phyloP scores from a whole-genome alignment of 2,888 invertebrate genomes.

The Drosophila suboccidentalis region DNA sequence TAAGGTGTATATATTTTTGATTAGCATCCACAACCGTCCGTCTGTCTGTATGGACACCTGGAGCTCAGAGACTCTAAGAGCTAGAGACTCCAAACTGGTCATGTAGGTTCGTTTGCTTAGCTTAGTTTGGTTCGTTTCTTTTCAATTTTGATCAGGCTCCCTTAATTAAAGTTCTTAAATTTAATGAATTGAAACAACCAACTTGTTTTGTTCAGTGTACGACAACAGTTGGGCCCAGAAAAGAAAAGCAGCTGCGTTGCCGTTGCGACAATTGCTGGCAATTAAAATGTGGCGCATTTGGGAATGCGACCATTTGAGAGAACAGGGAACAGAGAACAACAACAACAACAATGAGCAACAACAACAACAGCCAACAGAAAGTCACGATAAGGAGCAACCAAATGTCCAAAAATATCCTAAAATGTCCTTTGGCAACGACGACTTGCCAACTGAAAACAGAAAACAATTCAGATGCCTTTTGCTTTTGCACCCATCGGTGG shows the following conservation, averaged over 20 bases:
- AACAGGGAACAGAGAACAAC: slow-evolving; percentile 13
- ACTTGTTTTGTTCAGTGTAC: too few relatives aligned
- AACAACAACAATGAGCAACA: slow-evolving; percentile 8
- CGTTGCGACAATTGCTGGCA: slow-evolving; percentile 78
- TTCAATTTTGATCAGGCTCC: too few relatives aligned
- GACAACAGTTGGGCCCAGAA: slow-evolving; percentile 22
- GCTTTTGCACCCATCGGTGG: slow-evolving; percentile 54
- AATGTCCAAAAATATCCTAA: slow-evolving; percentile 47
- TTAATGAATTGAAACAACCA: too few relatives aligned
- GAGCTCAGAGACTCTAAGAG: too few relatives aligned
- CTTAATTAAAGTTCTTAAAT: too few relatives aligned
- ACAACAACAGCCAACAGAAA: slow-evolving; percentile 10
- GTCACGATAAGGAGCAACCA: slow-evolving; percentile 58
- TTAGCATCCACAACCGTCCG: too few relatives aligned
- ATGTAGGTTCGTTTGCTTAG: too few relatives aligned
- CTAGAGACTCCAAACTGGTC: too few relatives aligned
- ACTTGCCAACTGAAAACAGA: neutral
- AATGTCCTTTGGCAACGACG: slow-evolving; percentile 14
- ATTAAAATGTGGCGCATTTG: slow-evolving; percentile 81
- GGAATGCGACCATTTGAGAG: slow-evolving; percentile 60
- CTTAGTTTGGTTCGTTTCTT: too few relatives aligned
- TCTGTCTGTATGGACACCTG: too few relatives aligned
- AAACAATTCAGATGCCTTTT: slow-evolving; percentile 34
- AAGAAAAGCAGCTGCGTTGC: slow-evolving; percentile 52
- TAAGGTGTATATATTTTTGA: too few relatives aligned